phyloP scores from a whole-genome alignment of 1,140 invertebrate genomes.

The Cydia fagiglandana region DNA sequence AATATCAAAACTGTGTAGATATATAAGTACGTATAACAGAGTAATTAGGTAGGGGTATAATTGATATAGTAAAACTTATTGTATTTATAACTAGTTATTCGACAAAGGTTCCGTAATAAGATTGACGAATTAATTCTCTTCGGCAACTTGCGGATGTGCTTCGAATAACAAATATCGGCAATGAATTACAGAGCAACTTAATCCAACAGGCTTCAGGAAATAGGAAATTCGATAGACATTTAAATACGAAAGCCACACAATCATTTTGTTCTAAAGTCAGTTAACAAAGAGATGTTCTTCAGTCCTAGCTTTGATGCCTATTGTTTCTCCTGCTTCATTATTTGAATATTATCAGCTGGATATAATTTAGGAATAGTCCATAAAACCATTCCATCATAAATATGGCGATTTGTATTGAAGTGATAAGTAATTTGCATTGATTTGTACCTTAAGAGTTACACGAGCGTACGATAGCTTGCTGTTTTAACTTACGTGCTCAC shows the following conservation, averaged over 20 bases:
- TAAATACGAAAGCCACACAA: neutral
- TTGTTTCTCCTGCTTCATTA: neutral
- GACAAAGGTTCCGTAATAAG: neutral
- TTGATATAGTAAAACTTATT: neutral
- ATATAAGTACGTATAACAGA: too few species aligned
- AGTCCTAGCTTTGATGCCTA: neutral
- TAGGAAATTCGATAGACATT: neutral
- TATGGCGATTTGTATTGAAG: too few species aligned
- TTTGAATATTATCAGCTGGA: neutral
- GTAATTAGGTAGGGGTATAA: neutral
- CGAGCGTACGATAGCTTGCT: neutral
- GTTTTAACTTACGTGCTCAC: neutral
- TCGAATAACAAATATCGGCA: constrained; percentile 9
- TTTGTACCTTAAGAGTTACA: neutral
- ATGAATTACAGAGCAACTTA: constrained; percentile 3
- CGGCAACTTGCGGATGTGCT: neutral
- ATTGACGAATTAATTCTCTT: neutral
- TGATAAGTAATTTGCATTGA: too few species aligned
- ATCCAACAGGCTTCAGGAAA: neutral
- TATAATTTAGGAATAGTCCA: neutral
- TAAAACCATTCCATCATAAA: neutral
- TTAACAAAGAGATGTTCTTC: neutral
- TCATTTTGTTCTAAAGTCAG: neutral
- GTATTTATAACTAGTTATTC: neutral
- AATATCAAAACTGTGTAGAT: neutral